These are phyloP conservation scores for Saguinus midas DNA, from an alignment of 2,113 vertebrate species.

Conservation along the genomic window DNA sequence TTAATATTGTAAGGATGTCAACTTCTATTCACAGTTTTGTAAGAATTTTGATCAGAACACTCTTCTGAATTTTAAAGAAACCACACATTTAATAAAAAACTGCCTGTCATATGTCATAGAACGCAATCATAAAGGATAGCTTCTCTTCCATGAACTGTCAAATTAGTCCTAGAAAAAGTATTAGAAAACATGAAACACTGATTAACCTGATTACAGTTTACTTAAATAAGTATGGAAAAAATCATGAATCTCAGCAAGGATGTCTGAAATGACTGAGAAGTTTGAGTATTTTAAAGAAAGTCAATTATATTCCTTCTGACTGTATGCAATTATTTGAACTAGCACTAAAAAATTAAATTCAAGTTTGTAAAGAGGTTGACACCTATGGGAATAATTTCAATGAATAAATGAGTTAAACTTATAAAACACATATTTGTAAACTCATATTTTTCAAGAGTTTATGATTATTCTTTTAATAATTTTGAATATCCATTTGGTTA, in stretches of 20 bases:
- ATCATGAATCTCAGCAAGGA: background rate
- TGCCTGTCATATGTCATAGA: background rate
- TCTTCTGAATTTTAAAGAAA: constrained; percentile 19
- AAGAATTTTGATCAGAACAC: background rate
- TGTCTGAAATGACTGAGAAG: background rate
- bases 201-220: background rate
- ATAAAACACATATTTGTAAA: constrained; percentile 1
- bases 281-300: constrained; percentile 6
- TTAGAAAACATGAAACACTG: background rate
- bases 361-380: background rate
- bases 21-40: background rate
- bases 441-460: background rate
- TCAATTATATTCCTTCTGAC: background rate
- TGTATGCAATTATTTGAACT: background rate
- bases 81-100: background rate
- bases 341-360: background rate
- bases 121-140: background rate
- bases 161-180: background rate
- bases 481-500: background rate
- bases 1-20: background rate
- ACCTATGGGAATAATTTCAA: background rate
- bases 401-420: background rate
- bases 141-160: background rate
- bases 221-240: background rate
- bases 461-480: background rate